These are phyloP conservation scores for Cantharis rustica DNA, from an alignment of 2,888 invertebrate genomes.

Conservation along the genomic window DNA sequence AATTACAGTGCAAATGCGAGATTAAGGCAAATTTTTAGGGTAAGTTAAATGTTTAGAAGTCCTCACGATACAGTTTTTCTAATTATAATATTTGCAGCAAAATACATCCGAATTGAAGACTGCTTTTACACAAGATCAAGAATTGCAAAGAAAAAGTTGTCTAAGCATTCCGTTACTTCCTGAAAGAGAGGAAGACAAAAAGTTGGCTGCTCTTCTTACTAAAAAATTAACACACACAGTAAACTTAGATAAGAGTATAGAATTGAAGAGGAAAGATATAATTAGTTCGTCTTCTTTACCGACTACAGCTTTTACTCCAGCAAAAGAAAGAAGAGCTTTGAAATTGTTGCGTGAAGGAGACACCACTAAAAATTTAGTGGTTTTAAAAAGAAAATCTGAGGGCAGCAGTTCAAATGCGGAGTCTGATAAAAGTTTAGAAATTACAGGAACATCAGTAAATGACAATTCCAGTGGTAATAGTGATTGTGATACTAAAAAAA, in stretches of 20 bases:
- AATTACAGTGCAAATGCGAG: constrained; percentile 90
- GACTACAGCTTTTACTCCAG: constrained; percentile 45
- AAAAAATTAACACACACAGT: constrained; percentile 68
- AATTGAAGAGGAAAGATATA: constrained; percentile 46
- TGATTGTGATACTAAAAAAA: constrained; percentile 13
- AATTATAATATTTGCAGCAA: constrained; percentile 58
- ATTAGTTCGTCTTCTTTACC: constrained; percentile 51
- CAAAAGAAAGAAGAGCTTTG: constrained; percentile 50
- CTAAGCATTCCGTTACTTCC: constrained; percentile 77
- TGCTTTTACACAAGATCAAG: constrained; percentile 68
- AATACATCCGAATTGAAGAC: constrained; percentile 77
- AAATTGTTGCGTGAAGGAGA: constrained; percentile 40
- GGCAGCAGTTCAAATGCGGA: background rate
- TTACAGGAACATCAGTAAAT: background rate
- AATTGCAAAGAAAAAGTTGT: constrained; percentile 74
- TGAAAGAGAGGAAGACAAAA: constrained; percentile 80
- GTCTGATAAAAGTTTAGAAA: background rate
- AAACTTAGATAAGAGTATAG: constrained; percentile 63
- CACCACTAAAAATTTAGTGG: constrained; percentile 15
- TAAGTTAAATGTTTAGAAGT: constrained; percentile 55
- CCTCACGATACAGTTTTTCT: background rate
- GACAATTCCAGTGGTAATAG: background rate
- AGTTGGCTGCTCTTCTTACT: constrained; percentile 76
- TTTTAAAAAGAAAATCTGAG: constrained; percentile 14
- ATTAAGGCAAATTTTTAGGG: constrained; percentile 84